Base-by-base conservation (phyloP, 2,113 vertebrate genomes). In the Girardinichthys multiradiatus region DNA sequence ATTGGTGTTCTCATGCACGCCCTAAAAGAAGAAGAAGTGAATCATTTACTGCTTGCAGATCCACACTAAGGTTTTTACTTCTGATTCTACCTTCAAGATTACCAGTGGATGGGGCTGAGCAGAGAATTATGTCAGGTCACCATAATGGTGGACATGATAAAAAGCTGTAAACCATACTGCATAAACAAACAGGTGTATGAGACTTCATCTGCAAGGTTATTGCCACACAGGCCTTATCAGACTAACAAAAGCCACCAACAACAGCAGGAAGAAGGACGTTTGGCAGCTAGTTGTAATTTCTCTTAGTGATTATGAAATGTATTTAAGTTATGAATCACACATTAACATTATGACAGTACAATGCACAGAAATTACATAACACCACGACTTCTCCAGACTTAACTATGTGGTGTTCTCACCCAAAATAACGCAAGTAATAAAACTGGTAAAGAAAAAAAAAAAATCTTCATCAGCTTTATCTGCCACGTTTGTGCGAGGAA, bases 61-160 rank as follows among this genome's bases (percentile, higher is more conserved):
- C 76, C 86, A 75, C 82, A 75, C 73, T 68, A 51, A 85, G 58
- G 59, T 74, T 90, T 86, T 76, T 90, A 82, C 81, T 89, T 75
- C 61, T 76, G 37, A 72, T 31, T n/a, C 2, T 60, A 39, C 64
- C 33, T 21, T 54, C 35, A 65, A 54, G 21, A 33, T 29, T 66
- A 54, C 61, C 21, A 27, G 9, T 69, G 68, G 62, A 35, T 42
- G 79, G 30, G 19, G 64, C 27, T 8, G 5, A 29, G 37, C 42
- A 60, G 33, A 58, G 54, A 77, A 72, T 28, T 59, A 57, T 24
- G 9, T 42, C 1, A 64, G 48, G 31, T 74, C 67, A 73, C 0
- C 4, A 19, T 21, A 57, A 9, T 31, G 26, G 39, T 51, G n/a
- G 31, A 64, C 45, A 2, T 10, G 2, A 68, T 26, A 26, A 19